These are phyloP conservation scores for Hesperia comma DNA, from an alignment of 2,888 invertebrate genomes.

Conservation along the genomic window DNA sequence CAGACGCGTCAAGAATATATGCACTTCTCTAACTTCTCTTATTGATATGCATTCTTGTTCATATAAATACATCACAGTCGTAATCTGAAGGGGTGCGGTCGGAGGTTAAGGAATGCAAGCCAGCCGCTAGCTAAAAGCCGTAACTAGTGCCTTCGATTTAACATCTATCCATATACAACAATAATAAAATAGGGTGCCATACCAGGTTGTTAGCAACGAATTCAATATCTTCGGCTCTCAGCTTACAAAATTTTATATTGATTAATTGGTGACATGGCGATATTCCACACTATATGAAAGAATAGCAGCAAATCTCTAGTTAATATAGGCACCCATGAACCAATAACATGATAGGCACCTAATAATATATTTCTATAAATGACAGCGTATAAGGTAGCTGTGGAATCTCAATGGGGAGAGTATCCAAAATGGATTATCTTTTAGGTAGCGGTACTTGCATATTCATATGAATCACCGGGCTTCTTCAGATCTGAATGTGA, in stretches of 20 bases:
- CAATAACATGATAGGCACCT: too few relatives aligned
- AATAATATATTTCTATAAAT: too few relatives aligned
- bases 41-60: conserved; percentile 52
- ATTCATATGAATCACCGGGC: conserved; percentile 27
- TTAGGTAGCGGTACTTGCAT: conserved; percentile 13
- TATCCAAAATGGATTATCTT: conserved; percentile 23
- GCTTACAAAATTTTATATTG: too few relatives aligned
- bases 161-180: not conserved
- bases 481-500: conserved; percentile 23
- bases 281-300: too few relatives aligned
- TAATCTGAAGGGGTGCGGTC: conserved; percentile 45
- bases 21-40: conserved; percentile 41
- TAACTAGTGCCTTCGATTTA: not conserved
- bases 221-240: not conserved
- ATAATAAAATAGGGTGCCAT: not conserved
- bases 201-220: too few relatives aligned
- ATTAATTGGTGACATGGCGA: too few relatives aligned
- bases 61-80: conserved; percentile 45
- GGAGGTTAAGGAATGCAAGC: conserved; percentile 42
- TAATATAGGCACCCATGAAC: too few relatives aligned
- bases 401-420: conserved; percentile 8
- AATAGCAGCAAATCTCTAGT: too few relatives aligned
- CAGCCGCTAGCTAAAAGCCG: conserved; percentile 18
- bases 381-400: not conserved
- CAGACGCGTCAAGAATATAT: conserved; percentile 50